Base-by-base conservation (phyloP, 2,797 vertebrate species). In the Nyctalus aviator region DNA sequence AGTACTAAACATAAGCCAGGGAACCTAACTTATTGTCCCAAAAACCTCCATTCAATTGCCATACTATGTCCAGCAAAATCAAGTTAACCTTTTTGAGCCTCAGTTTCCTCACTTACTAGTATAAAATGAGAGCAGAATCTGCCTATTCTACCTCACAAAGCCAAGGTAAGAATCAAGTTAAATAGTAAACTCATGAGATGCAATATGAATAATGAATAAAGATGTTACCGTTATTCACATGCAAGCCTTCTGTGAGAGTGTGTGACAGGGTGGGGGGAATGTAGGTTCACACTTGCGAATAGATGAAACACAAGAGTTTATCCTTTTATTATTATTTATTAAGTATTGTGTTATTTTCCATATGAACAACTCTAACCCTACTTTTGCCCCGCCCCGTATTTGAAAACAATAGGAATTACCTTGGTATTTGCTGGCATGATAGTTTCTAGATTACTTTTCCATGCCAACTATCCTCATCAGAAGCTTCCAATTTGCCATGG, bases 381-480 rank as follows among this genome's bases (percentile, higher is more conserved):
- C 75, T 25, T 37, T 55, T 78, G 35, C 75, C 50, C n/a, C 50
- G 55, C 6, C 18, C 46, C 50, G 50, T 35, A 93, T 53, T 50
- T 91, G 23, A 81, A 95, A 55, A 81, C 20, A 77, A 18, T 25
- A 73, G 35, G 15, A 30, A 21, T 37, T 68, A 37, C 32, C 68
- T 69, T 86, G 21, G 37, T 81, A 41, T 89, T 84, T 64, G 9
- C 21, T 48, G 55, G 7, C 5, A 2, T 91, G 6, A 81, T 53
- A 73, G 15, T 46, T 83, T 71, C 79, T 94, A 37, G 41, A 71
- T 92, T 89, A 93, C 30, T 92, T 84, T 88, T 73, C 57, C 30
- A 35, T 46, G 53, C 8, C 88, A 72, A 2, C 2, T 84, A 23
- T 94, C 44, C 35, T 91, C 25, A 53, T 20, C 41, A 44, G 30